These are phyloP conservation scores for Petrocephalus microphthalmus DNA, from an alignment of 2,113 vertebrate species.

Conservation along the genomic window DNA sequence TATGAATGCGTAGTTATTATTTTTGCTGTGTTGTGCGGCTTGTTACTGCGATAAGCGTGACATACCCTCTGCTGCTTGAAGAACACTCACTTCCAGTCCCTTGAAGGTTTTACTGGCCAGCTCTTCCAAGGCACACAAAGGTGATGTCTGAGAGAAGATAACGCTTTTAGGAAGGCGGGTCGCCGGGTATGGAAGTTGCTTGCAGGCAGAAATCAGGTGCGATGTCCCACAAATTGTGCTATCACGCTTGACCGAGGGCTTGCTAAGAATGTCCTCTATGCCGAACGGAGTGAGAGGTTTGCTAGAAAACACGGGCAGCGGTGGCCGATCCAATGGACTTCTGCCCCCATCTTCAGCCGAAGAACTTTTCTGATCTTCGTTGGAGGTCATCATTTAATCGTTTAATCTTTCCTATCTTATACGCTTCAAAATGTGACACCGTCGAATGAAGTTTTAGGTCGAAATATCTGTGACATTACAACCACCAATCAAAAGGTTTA, in stretches of 20 bases:
- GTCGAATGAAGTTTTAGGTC: not conserved
- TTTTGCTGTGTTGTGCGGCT: not conserved
- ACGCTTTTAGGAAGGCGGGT: constrained; percentile 71
- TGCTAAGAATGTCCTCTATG: constrained; percentile 92
- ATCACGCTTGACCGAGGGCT: constrained; percentile 77
- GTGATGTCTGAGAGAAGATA: constrained; percentile 79
- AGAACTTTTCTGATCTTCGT: constrained; percentile 74
- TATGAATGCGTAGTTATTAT: not conserved
- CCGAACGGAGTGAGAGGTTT: constrained; percentile 90
- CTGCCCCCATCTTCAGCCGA: constrained; percentile 74
- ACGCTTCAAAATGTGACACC: not conserved
- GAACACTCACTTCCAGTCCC: constrained; percentile 88
- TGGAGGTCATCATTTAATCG: constrained; percentile 75
- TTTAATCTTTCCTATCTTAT: constrained; percentile 27
- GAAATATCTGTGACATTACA: constrained; percentile 43
- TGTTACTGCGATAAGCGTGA: not conserved
- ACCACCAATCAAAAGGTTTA: constrained; percentile 27
- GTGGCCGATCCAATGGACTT: constrained; percentile 80
- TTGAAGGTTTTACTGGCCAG: constrained; percentile 94
- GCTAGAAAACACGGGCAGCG: constrained; percentile 87
- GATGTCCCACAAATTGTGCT: constrained; percentile 74
- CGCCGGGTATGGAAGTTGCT: constrained; percentile 69
- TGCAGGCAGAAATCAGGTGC: constrained; percentile 68
- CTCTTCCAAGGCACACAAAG: constrained; percentile 86
- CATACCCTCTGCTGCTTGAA: constrained; percentile 90